A percentile compares a stretch with the other conserved stretches of the same genome.
Conservation (phyloP, 2,888 invertebrate genomes). For the Brachylomia viminalis region DNA sequence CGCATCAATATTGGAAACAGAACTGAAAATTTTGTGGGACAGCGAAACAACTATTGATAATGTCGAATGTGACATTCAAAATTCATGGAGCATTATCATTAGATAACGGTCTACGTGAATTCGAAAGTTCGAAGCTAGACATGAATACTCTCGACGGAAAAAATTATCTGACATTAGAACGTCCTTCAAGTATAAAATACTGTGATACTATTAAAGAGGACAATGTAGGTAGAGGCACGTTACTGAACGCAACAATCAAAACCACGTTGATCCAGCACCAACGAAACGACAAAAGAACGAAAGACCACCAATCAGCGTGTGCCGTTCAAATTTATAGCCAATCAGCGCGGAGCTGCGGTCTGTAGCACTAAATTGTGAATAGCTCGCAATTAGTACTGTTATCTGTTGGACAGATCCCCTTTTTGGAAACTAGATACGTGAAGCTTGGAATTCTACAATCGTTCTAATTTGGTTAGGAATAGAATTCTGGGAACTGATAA, state of each 20-base stretch:
- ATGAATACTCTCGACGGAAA: neutral
- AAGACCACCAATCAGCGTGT: constrained; percentile 77
- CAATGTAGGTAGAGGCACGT: neutral
- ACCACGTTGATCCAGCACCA: constrained; percentile 54
- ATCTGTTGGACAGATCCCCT: constrained; percentile 53
- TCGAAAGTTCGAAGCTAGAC: constrained; percentile 13
- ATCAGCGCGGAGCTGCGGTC: constrained; percentile 75
- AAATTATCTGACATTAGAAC: constrained; percentile 23
- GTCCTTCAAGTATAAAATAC: neutral
- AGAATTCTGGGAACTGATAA: neutral
- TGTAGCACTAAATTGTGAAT: constrained; percentile 76
- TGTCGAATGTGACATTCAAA: constrained; percentile 13
- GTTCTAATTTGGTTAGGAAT: constrained; percentile 42
- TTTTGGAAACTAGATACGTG: constrained; percentile 60
- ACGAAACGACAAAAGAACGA: constrained; percentile 69
- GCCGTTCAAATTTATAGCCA: constrained; percentile 80
- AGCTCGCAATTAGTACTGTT: constrained; percentile 77
- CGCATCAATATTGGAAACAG: constrained; percentile 10
- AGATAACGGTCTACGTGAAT: constrained; percentile 6
- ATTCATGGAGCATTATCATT: constrained; percentile 12
- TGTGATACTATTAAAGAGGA: neutral
- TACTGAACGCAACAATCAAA: constrained; percentile 41
- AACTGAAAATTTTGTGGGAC: constrained; percentile 21
- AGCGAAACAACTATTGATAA: constrained; percentile 12
- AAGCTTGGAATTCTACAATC: constrained; percentile 36